phyloP scores from a whole-genome alignment of 1,140 invertebrate genomes.

The Lethrus apterus region DNA sequence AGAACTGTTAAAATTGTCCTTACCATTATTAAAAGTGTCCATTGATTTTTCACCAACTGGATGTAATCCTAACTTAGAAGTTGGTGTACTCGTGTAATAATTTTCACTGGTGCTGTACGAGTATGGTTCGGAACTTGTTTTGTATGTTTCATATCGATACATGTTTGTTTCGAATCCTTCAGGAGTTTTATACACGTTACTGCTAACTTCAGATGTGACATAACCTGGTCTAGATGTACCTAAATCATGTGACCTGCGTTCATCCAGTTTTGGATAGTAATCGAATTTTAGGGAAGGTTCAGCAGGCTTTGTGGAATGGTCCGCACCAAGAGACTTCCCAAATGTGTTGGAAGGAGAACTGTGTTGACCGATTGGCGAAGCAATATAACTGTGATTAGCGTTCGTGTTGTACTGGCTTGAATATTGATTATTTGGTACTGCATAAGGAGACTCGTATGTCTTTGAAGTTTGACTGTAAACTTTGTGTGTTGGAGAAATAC shows the following conservation, averaged over 20 bases:
- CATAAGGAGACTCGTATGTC: constrained; percentile 3
- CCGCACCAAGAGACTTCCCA: constrained; percentile 2
- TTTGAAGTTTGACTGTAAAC: constrained; percentile 15
- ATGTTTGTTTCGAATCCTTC: constrained; percentile 35
- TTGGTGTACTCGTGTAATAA: constrained; percentile 41
- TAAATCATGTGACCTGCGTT: background rate
- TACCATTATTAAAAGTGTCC: constrained; percentile 32
- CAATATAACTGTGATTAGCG: too few relatives aligned
- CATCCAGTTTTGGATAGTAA: constrained; percentile 2
- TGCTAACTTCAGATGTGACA: constrained; percentile 32
- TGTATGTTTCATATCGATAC: constrained; percentile 36
- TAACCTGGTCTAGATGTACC: constrained; percentile 24
- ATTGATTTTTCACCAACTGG: constrained; percentile 25
- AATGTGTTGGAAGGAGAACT: constrained; percentile 5
- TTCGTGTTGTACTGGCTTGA: constrained; percentile 1
- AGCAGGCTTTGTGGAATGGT: constrained; percentile 14
- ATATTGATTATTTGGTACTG: constrained; percentile 2
- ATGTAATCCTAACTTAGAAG: constrained; percentile 27
- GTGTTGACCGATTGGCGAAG: constrained; percentile 2
- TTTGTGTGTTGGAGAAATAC: constrained; percentile 8
- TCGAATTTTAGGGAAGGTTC: background rate
- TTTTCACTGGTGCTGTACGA: constrained; percentile 43
- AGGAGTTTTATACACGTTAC: constrained; percentile 36
- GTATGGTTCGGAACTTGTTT: constrained; percentile 28
- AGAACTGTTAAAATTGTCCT: constrained; percentile 23